These are phyloP conservation scores for Hippopotamyrus pictus DNA, from an alignment of 2,797 vertebrate genomes.

Conservation along the genomic window DNA sequence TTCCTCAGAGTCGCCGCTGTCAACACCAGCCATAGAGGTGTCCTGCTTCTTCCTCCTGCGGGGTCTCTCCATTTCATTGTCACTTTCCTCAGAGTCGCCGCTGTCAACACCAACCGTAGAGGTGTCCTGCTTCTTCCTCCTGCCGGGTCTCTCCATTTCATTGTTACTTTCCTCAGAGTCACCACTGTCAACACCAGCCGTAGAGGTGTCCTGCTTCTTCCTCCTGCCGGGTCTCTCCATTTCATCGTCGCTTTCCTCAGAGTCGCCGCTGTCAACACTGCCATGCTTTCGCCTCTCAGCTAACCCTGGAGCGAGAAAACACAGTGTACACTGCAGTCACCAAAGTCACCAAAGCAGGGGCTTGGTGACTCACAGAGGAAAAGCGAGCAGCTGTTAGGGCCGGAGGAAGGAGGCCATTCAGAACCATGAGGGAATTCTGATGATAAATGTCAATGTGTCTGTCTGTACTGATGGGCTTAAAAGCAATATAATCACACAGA, in stretches of 20 bases:
- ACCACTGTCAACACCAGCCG: constrained; percentile 36
- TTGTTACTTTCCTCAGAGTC: constrained; percentile 50
- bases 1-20: constrained; percentile 51
- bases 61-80: no score
- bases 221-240: no score
- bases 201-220: neutral
- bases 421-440: neutral
- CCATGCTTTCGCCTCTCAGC: constrained; percentile 66
- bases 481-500: neutral
- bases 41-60: neutral
- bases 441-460: neutral
- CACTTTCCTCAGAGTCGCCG: no score
- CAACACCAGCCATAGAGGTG: constrained; percentile 28
- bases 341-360: neutral
- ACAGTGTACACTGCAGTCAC: no score
- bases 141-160: constrained; percentile 45
- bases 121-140: constrained; percentile 47
- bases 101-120: constrained; percentile 17
- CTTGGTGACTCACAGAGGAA: neutral
- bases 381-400: neutral
- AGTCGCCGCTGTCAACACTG: constrained; percentile 47
- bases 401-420: neutral
- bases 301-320: constrained; percentile 26
- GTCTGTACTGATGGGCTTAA: neutral
- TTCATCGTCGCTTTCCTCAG: constrained; percentile 40